A percentile compares a stretch with the other conserved stretches of the same genome.
Conservation (phyloP, 1,140 invertebrate species). For the Euura saliciscinereae region DNA sequence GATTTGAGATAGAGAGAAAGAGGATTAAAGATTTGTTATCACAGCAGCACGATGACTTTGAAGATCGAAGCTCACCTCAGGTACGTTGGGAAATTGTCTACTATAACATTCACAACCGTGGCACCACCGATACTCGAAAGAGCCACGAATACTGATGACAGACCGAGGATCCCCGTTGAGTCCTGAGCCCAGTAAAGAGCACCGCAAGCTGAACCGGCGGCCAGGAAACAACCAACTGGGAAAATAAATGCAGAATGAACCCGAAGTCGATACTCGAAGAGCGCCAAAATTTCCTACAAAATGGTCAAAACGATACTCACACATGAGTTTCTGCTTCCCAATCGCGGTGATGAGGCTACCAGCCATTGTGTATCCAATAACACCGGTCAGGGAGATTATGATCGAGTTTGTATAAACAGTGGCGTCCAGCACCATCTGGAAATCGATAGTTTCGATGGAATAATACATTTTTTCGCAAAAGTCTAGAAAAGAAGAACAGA, state of each 20-base stretch:
- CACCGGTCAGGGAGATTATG: slow-evolving; percentile 52
- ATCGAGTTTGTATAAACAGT: slow-evolving; percentile 54
- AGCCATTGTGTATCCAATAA: slow-evolving; percentile 53
- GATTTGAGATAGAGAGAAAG: not conserved
- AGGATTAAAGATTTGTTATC: not conserved
- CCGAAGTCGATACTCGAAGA: slow-evolving; percentile 62
- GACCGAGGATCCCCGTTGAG: slow-evolving; percentile 42
- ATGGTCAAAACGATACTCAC: slow-evolving; percentile 26
- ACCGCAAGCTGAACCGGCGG: slow-evolving; percentile 44
- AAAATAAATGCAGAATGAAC: slow-evolving; percentile 58
- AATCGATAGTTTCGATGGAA: slow-evolving; percentile 12
- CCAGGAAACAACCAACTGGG: slow-evolving; percentile 45
- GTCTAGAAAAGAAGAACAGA: no score
- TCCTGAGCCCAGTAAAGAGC: slow-evolving; percentile 46
- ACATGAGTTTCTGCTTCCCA: slow-evolving; percentile 51
- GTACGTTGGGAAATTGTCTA: slow-evolving; percentile 48
- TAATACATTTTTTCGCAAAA: not conserved
- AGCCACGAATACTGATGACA: slow-evolving; percentile 49
- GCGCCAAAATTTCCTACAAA: no score
- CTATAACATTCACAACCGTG: slow-evolving; percentile 47
- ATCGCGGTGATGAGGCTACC: slow-evolving; percentile 50
- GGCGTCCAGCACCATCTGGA: slow-evolving; percentile 41
- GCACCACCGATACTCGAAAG: slow-evolving; percentile 50
- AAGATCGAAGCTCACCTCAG: slow-evolving; percentile 34
- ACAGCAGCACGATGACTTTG: not conserved